Percentiles rank a stretch among this genome's conserved stretches.
These are phyloP conservation scores for Patella ulyssiponensis DNA, from an alignment of 2,888 invertebrate genomes.

Conservation along the genomic window DNA sequence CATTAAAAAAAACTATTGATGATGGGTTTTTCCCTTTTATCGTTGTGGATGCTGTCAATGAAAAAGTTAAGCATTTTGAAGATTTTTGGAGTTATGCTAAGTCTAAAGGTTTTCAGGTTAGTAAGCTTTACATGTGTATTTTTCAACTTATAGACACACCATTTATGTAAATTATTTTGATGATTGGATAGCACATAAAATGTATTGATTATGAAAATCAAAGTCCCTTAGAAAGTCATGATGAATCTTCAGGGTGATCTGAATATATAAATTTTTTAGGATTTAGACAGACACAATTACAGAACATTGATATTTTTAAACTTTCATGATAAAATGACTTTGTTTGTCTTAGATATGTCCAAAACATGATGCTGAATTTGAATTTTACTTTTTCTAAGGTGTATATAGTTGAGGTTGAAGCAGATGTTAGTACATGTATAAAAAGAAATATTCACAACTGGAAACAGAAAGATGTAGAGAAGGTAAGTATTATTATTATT, in stretches of 20 bases:
- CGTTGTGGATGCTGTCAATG: slow-evolving; percentile 92
- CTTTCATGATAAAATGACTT: background rate
- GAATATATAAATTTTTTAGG: too few relatives aligned
- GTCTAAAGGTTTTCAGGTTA: slow-evolving; percentile 84
- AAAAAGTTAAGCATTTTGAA: slow-evolving; percentile 82
- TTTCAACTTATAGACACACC: too few relatives aligned
- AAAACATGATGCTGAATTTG: background rate
- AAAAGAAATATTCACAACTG: slow-evolving; percentile 90
- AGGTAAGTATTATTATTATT: slow-evolving; percentile 60
- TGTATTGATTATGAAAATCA: too few relatives aligned
- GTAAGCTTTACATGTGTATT: slow-evolving; percentile 24
- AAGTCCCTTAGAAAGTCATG: too few relatives aligned
- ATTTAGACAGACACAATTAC: too few relatives aligned
- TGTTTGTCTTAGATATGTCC: background rate
- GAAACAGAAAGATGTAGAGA: slow-evolving; percentile 83
- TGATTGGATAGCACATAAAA: too few relatives aligned
- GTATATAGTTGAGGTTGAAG: slow-evolving; percentile 89
- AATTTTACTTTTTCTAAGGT: slow-evolving; percentile 78
- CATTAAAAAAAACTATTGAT: slow-evolving; percentile 90
- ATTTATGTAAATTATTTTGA: too few relatives aligned
- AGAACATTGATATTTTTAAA: background rate
- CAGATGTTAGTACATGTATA: slow-evolving; percentile 83
- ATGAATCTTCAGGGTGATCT: too few relatives aligned
- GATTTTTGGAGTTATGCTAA: slow-evolving; percentile 91
- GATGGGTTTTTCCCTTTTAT: slow-evolving; percentile 94